These are phyloP conservation scores for Nemopilema nomurai DNA, from an alignment of 30 jellyfish, hydroid and myxozoan species.

Conservation along the genomic window DNA sequence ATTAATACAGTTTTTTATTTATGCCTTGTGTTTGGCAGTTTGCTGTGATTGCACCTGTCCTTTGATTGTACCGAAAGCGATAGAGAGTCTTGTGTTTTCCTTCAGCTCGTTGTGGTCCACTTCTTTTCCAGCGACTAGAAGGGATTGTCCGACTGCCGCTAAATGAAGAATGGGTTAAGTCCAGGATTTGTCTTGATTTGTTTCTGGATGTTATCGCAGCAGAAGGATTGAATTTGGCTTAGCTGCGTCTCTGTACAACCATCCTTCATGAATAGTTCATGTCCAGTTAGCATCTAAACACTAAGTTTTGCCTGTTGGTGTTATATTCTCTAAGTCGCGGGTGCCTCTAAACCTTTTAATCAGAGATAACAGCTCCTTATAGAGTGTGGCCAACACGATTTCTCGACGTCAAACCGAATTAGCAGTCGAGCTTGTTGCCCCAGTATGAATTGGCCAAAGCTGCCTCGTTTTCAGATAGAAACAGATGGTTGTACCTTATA, in stretches of 20 bases:
- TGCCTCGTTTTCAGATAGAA: no score
- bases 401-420: no score
- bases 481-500: no score
- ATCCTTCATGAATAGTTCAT: neutral
- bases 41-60: no score
- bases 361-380: no score
- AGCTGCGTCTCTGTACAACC: neutral
- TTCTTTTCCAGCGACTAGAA: neutral
- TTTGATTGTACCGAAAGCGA: neutral
- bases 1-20: no score
- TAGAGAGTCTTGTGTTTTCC: neutral
- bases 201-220: neutral
- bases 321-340: neutral
- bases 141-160: neutral
- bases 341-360: no score
- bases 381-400: no score
- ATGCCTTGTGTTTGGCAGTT: no score
- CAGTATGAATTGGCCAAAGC: no score
- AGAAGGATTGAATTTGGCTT: neutral
- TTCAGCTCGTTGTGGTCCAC: neutral
- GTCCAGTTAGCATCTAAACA: neutral
- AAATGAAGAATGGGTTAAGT: neutral
- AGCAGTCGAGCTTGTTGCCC: no score
- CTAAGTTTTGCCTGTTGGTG: neutral
- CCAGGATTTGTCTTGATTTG: neutral